Base-by-base conservation (phyloP, 2,888 invertebrate species). In the Calameuta idolon region DNA sequence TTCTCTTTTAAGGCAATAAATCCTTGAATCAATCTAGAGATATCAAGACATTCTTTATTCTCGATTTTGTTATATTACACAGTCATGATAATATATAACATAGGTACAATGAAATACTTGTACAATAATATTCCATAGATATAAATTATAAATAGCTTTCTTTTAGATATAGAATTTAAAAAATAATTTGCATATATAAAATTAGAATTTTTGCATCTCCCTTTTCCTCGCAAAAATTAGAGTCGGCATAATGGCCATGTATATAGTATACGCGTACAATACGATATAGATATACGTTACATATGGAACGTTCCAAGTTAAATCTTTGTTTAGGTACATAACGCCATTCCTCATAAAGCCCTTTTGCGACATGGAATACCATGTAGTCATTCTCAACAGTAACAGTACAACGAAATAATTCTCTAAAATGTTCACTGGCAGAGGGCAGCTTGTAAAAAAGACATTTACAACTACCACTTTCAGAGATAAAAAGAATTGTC, bases 121-220 rank as follows among this genome's bases (percentile, higher is more conserved):
- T 71, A 71, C 71, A 71, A 5, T 31, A 71, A 71, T 71, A 71
- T 71, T 71, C 33, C 23, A 71, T 31, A 71, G 71, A 71, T 71
- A 71, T 71, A 71, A 71, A 71, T 71, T 71, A 71, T 71, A 71
- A 71, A 71, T 71, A 33, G 71, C 71, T 71, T 31, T 31, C 31
- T 30, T 71, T 71, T 12, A 71, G 15, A 71, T 71, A 34, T 71
- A 71, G 71, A 71, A 71, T 71, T 71, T 71, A 31, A 71, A 71
- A 71, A 71, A 71, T 71, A 71, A 71, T 71, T 71, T 71, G 31
- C 71, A 71, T 34, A 71, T 71, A 71, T 71, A 71, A 71, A 71
- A 71, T 71, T 71, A 71, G 71, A 71, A 34, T 71, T 55, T 31
- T 71, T 1, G 33, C 71, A 31, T 71, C 33, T 71, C 34, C 33